Percentiles rank a stretch among this genome's conserved stretches.
These are phyloP conservation scores for Sitobion miscanthi DNA, from an alignment of 1,140 invertebrate genomes.

Conservation along the genomic window DNA sequence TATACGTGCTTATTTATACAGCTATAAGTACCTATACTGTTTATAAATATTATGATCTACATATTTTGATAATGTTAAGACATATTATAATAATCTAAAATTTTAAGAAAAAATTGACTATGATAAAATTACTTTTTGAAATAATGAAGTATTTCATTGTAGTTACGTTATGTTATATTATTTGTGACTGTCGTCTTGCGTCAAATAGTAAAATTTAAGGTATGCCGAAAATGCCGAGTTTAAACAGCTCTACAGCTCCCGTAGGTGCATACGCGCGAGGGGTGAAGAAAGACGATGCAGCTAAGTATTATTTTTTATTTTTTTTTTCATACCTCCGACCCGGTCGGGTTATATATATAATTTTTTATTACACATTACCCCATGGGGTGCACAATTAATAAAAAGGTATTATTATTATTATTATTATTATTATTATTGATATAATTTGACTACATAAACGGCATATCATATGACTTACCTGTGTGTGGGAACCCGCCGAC, in stretches of 20 bases:
- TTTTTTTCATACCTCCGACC: not conserved
- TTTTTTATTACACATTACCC: constrained; percentile 36
- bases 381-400: constrained; percentile 51
- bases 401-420: constrained; percentile 51
- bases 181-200: not conserved
- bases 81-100: not conserved
- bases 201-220: not conserved
- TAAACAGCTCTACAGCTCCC: not conserved
- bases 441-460: constrained; percentile 52
- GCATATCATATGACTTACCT: constrained; percentile 40
- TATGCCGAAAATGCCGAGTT: not conserved
- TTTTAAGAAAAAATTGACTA: not conserved
- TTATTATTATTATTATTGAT: constrained; percentile 42
- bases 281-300: not conserved
- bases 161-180: not conserved
- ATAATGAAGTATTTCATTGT: not conserved
- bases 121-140: not conserved
- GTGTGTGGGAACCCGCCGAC: constrained; percentile 49
- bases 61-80: not conserved
- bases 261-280: not conserved
- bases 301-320: not conserved
- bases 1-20: not conserved
- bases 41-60: not conserved
- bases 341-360: not conserved
- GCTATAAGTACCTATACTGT: not conserved